Base-by-base conservation (phyloP, 64 coral and sea anemone genomes). In the Montipora cactus region DNA sequence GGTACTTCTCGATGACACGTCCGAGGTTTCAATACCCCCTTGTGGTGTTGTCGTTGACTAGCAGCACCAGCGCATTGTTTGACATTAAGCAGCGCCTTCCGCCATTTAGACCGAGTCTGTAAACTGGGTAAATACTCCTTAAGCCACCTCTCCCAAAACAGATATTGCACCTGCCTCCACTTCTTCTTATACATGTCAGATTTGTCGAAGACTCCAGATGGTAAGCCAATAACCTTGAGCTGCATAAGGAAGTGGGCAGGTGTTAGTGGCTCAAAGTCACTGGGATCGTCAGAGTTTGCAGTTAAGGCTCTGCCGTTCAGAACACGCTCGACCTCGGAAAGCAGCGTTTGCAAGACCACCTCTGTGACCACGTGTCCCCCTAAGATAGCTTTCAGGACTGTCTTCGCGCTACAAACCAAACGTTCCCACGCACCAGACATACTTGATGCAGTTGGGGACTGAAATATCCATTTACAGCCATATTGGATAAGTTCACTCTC, bases 271-370 rank as follows among this genome's bases (percentile, higher is more conserved):
- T 89, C 72, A 25, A 89, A 21, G 52, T 89, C 87, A 8, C 45
- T 76, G 8, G 49, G 72, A 70, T 88, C 68, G 4, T 88, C 86
- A 15, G 92, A 94, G 67, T 94, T 94, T 20, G 62, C 86, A 9
- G 86, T 94, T 28, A 94, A 58, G 78, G 87, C 93, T 94, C 55
- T 81, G 45, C 93, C 93, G 49, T 94, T 89, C 46, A 90, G 75
- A 28, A 90, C 57, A 90, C 61, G 76, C 76, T 90, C 89, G 14
- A 90, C 89, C 49, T 91, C 64, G 13, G 89, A 83, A 22, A 91
- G 44, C 46, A 91, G 77, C 14, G 79, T 83, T 8, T 47, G 69
- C 15, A 91, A 69, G 14, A 91, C 89, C n/a, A 55, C 67, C 5
- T 83, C 89, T 10, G 44, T 69, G 16, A 91, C 89, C 12, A 53